Conservation (phyloP, 1,140 invertebrate species). For the Coelopa frigida region DNA sequence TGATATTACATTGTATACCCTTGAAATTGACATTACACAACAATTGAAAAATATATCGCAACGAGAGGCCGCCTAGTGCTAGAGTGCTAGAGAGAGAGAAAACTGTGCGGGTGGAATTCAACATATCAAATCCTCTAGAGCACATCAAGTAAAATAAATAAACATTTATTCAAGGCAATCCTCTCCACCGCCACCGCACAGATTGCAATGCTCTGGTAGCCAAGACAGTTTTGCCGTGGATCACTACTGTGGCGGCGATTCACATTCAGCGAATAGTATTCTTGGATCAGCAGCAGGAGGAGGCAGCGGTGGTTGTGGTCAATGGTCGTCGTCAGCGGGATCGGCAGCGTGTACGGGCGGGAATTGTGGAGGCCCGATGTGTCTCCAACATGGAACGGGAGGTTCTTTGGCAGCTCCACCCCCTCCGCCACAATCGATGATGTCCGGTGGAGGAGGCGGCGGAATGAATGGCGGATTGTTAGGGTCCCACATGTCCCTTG, state of each 20-base stretch:
- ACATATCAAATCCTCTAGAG: no score
- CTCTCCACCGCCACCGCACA: slow-evolving; percentile 43
- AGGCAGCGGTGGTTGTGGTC: slow-evolving; percentile 15
- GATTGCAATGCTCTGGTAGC: slow-evolving; percentile 47
- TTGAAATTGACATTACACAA: no score
- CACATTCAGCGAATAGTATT: slow-evolving; percentile 25
- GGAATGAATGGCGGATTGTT: slow-evolving; percentile 11
- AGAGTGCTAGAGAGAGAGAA: no score
- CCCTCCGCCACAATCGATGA: slow-evolving; percentile 40
- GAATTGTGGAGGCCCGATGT: slow-evolving; percentile 11
- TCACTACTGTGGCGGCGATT: slow-evolving; percentile 43
- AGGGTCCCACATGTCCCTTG: slow-evolving; percentile 39
- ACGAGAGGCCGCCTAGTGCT: no score
- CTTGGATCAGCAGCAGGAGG: slow-evolving; percentile 17
- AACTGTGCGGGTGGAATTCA: no score
- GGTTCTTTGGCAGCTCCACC: slow-evolving; percentile 10
- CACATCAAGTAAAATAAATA: no score
- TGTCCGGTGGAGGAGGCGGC: slow-evolving; percentile 30
- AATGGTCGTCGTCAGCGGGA: slow-evolving; percentile 27
- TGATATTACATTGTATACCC: no score
- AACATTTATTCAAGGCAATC: slow-evolving; percentile 45
- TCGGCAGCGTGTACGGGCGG: slow-evolving; percentile 16
- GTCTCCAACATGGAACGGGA: slow-evolving; percentile 17
- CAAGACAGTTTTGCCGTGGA: slow-evolving; percentile 47
- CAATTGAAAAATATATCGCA: no score